Evolutionary conservation across 2,113 vertebrate genomes (phyloP).

Genomic region (Bujurquina vittata): DNA sequence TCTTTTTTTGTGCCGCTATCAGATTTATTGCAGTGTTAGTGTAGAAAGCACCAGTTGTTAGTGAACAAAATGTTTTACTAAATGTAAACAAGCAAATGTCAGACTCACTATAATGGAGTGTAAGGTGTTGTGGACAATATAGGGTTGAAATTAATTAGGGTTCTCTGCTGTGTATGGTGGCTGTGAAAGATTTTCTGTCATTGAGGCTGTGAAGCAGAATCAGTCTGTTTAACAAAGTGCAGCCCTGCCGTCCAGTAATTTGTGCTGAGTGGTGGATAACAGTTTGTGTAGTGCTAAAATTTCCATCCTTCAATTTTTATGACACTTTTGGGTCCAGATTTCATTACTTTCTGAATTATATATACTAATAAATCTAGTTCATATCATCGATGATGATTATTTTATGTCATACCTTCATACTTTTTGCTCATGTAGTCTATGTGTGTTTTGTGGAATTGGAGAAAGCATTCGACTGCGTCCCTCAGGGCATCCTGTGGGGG

Average conservation of each 20-base stretch:
- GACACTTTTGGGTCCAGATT: not conserved
- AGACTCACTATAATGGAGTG: not conserved
- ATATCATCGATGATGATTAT: not conserved
- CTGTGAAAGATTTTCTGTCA: not conserved
- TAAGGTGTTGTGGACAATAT: not conserved
- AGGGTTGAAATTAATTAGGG: not conserved
- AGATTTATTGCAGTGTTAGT: not conserved
- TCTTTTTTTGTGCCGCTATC: not conserved
- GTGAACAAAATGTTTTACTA: not conserved
- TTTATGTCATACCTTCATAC: not conserved
- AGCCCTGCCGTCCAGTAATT: not conserved
- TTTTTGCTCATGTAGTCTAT: too few relatives aligned
- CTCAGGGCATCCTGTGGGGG: too few relatives aligned
- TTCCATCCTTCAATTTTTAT: not conserved
- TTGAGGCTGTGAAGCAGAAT: not conserved
- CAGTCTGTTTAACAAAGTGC: not conserved
- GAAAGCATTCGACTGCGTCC: too few relatives aligned
- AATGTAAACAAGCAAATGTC: not conserved
- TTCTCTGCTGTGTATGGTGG: not conserved
- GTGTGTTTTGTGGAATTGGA: too few relatives aligned
- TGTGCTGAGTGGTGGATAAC: not conserved
- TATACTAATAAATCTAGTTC: not conserved
- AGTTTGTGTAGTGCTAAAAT: not conserved
- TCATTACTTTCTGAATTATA: not conserved
- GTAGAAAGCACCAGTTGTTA: not conserved